Evolutionary conservation across 2,113 vertebrate species (phyloP).

Genomic region (Uria aalge): DNA sequence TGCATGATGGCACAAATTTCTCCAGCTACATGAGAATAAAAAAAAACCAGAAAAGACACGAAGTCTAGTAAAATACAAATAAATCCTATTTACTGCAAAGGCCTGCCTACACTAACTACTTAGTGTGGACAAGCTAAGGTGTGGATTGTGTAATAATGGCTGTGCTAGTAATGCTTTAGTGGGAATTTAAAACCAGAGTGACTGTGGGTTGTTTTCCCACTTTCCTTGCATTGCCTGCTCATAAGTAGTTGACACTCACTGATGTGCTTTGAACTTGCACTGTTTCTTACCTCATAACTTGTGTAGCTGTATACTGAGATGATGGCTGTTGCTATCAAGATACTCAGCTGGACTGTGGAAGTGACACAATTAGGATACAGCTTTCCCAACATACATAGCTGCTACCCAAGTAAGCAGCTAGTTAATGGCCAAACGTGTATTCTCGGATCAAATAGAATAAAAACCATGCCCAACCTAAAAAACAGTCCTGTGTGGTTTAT

Average conservation of each 20-base stretch:
- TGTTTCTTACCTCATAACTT: neutral
- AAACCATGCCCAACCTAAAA: neutral
- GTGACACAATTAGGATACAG: neutral
- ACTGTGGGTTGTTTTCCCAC: neutral
- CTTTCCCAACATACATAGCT: neutral
- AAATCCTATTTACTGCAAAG: neutral
- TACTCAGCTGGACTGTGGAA: neutral
- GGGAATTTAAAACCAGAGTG: neutral
- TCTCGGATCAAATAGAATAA: neutral
- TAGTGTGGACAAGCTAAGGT: neutral
- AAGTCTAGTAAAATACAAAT: neutral
- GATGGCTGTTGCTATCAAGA: neutral
- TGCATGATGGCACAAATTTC: neutral
- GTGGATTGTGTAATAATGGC: neutral
- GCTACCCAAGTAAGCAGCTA: neutral
- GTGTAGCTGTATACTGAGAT: neutral
- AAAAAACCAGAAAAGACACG: neutral
- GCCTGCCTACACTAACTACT: neutral
- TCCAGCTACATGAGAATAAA: neutral
- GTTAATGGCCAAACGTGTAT: neutral
- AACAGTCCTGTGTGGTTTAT: neutral
- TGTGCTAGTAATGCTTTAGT: neutral
- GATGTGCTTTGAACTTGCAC: neutral
- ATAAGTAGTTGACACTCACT: neutral
- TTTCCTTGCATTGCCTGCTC: neutral